Base-by-base conservation (phyloP, 2,888 invertebrate species). In the Spodoptera picta region DNA sequence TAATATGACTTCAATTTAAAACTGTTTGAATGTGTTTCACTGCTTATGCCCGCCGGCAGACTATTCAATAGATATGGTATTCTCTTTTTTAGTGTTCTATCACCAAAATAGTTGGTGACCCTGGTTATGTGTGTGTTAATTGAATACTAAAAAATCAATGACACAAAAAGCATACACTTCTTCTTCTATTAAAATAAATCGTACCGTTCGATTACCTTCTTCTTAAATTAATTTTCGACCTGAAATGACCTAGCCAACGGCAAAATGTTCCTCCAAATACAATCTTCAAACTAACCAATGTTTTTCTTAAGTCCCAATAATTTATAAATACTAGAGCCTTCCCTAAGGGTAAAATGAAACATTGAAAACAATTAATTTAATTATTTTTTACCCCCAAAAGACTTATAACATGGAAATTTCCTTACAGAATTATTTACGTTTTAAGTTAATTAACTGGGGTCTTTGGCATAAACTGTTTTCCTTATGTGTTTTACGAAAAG, bases 311-410 rank as follows among this genome's bases (percentile, higher is more conserved):
- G 4, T 7, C 19, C 24, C 42, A 12, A 59, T 54, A 59, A 65
- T 60, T 61, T 41, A 53, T 7, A 54, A 59, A 49, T 46, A 57
- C 36, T 4, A n/a, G 14, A 24, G 43, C 51, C 45, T 57, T 44
- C 60, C 68, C 71, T 66, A 45, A 23, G 55, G 59, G 62, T 11
- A 49, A 67, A 73, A 80, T 47, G 43, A 60, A 80, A 67, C 71
- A 75, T 68, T 57, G 57, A 64, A 60, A 54, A 55, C 77, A 80
- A 80, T 80, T 75, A 77, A 75, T 69, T 64, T 57, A 73, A 62
- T 66, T 49, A 42, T 62, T 66, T 53, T 75, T 75, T 60, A 54
- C 61, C 51, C 43, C 45, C 19, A 19, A 66, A 65, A 27, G 69
- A 57, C 74, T 65, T 53, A 63, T 75, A 58, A 71, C 51, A 27